Evolutionary conservation across 2,888 invertebrate species (phyloP).

Genomic region (Parthenolecanium corni): DNA sequence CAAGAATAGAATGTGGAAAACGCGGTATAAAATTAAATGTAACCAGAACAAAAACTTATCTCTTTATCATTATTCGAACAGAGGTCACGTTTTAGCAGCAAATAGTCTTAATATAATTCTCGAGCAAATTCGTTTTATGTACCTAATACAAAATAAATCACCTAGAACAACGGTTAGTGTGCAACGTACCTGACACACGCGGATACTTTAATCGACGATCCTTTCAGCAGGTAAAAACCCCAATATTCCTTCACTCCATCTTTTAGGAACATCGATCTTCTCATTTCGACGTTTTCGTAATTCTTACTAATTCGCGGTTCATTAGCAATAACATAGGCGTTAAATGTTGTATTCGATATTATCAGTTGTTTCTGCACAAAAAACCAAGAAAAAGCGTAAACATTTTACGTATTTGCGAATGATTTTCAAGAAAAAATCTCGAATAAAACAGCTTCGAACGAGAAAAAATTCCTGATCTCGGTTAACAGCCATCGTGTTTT

Average conservation of each 20-base stretch:
- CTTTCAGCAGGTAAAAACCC: constrained; percentile 66
- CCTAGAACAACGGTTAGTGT: no score
- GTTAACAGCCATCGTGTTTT: no score
- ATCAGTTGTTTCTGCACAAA: constrained; percentile 52
- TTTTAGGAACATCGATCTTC: constrained; percentile 53
- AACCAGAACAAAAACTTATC: no score
- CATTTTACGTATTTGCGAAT: no score
- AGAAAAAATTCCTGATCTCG: neutral
- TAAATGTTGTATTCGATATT: constrained; percentile 59
- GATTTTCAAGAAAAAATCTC: neutral
- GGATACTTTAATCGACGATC: constrained; percentile 60
- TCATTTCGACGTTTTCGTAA: constrained; percentile 54
- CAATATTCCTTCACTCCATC: constrained; percentile 74
- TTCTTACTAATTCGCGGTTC: constrained; percentile 48
- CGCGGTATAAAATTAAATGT: no score
- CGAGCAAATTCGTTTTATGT: no score
- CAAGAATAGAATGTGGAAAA: no score
- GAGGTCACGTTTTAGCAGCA: no score
- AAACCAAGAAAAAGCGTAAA: neutral
- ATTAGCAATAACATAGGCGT: constrained; percentile 57
- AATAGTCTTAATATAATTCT: no score
- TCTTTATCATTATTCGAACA: no score
- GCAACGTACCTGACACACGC: constrained; percentile 56
- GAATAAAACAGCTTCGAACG: neutral
- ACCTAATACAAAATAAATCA: no score